Evolutionary conservation across 2,888 invertebrate genomes (phyloP).

Genomic region (Dendrolimus pini): DNA sequence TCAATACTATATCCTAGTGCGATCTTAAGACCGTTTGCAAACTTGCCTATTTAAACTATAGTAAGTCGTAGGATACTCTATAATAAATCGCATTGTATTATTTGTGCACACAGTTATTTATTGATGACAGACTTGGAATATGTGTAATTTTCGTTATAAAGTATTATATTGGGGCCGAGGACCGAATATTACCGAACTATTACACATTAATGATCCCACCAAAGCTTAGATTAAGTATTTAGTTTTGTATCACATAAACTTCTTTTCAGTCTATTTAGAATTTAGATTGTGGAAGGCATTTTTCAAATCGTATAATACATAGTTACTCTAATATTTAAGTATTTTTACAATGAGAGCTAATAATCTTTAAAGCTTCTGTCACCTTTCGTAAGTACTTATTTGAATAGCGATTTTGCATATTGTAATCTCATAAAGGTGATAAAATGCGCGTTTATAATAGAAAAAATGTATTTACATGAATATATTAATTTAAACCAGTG

Average conservation of each 20-base stretch:
- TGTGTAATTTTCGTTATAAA: slow-evolving; percentile 9
- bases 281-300: slow-evolving; percentile 33
- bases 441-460: neutral
- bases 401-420: neutral
- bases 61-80: neutral
- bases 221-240: slow-evolving; percentile 71
- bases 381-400: slow-evolving; percentile 3
- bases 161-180: slow-evolving; percentile 3
- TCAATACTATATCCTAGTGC: neutral
- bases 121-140: slow-evolving; percentile 13
- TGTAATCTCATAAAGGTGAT: too few species aligned
- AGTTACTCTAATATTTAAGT: slow-evolving; percentile 10
- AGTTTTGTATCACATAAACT: slow-evolving; percentile 47
- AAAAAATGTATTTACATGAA: neutral
- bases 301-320: slow-evolving; percentile 29
- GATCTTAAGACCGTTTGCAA: neutral
- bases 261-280: slow-evolving; percentile 32
- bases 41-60: neutral
- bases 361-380: slow-evolving; percentile 11
- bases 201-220: slow-evolving; percentile 70
- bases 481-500: slow-evolving; percentile 14
- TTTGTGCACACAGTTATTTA: slow-evolving; percentile 3
- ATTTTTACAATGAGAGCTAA: slow-evolving; percentile 3
- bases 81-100: neutral
- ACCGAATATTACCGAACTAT: slow-evolving; percentile 51